Base-by-base conservation (phyloP, 2,888 invertebrate species). In the Nemotelus pantherinus region DNA sequence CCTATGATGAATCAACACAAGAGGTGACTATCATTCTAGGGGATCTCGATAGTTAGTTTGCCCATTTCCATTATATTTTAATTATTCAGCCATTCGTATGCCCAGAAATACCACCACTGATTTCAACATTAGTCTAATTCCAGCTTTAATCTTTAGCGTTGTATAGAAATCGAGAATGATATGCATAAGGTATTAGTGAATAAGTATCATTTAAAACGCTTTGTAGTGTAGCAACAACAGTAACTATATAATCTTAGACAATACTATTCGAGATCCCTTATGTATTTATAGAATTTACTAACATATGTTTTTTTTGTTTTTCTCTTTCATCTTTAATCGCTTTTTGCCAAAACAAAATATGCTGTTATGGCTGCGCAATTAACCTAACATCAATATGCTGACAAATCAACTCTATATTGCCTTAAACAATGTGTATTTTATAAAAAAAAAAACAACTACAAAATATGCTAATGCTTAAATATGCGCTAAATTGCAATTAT, bases 1-100 rank as follows among this genome's bases (percentile, higher is more conserved):
- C 95, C 82, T 95, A 94, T 89, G 94, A 95, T 89, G 94, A 95
- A 89, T 91, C 91, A 86, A 92, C 94, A 80, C 94, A 95, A 92
- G 95, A 96, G 94, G 96, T 96, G 94, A 94, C 90, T 85, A 82
- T 81, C 80, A 75, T 77, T 80, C 25, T 60, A 41, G 43, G 70
- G 70, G 70, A 70, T 70, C 70, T 70, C 70, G 55, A 70, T 70
- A 70, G 70, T 55, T 70, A 53, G 44, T 63, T 64, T 63, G 77
- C 77, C 75, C 3, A 68, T 50, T 43, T 25, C 25, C 25, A 25
- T 25, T 25, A 25, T 25, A 25, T 25, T 25, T 70, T 9, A 70
- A 25, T 25, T 25, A 25, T 25, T 25, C 25, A 25, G 25, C 25
- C 25, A 25, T 25, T 25, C 25, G 25, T 25, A 25, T 25, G 25